Percentiles rank a stretch among this genome's conserved stretches.
These are phyloP conservation scores for Mormoops blainvillei DNA, from an alignment of 2,113 vertebrate species.

Conservation along the genomic window DNA sequence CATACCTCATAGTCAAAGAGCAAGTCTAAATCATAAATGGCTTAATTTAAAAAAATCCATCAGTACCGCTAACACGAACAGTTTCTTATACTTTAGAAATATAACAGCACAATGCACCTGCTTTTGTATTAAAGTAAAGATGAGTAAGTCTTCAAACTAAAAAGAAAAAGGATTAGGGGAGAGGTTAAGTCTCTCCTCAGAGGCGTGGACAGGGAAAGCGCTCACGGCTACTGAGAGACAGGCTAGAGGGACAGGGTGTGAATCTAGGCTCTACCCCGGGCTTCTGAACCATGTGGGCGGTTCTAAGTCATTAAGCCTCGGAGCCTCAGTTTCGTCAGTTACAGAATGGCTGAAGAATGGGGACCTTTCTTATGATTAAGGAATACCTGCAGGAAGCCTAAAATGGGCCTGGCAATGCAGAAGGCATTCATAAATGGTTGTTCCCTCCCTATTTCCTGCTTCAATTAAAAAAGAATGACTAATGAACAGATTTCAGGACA, in stretches of 20 bases:
- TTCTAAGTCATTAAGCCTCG: background rate
- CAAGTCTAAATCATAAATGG: background rate
- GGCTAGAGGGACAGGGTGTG: background rate
- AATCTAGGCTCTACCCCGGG: background rate
- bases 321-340: background rate
- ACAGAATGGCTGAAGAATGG: background rate
- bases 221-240: background rate
- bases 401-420: background rate
- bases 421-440: background rate
- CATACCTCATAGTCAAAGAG: background rate
- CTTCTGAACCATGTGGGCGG: background rate
- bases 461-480: background rate
- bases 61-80: background rate
- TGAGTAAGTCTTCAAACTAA: background rate
- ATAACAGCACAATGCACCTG: background rate
- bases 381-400: background rate
- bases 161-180: background rate
- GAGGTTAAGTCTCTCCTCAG: background rate
- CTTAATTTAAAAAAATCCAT: background rate
- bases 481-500: background rate
- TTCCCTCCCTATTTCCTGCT: background rate
- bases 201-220: rapidly evolving
- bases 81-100: background rate
- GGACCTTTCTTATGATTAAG: background rate
- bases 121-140: background rate